These are phyloP conservation scores for Lithophane ornitopus DNA, from an alignment of 2,888 invertebrate species.

Conservation along the genomic window DNA sequence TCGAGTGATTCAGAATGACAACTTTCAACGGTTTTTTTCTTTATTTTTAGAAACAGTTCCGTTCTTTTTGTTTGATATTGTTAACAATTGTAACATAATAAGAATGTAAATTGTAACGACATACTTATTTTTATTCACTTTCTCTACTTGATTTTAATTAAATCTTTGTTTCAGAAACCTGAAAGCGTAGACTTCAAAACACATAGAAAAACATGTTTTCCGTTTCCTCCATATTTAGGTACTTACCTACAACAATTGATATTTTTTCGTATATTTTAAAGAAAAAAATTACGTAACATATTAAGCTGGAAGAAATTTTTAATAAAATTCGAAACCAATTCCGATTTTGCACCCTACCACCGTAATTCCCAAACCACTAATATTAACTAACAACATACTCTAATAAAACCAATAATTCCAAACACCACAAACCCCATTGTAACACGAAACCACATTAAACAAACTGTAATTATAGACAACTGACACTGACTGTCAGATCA, in stretches of 20 bases:
- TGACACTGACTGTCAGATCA: slow-evolving; percentile 80
- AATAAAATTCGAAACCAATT: background rate
- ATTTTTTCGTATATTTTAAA: background rate
- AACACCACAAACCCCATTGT: slow-evolving; percentile 62
- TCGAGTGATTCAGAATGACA: slow-evolving; percentile 86
- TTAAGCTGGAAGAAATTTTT: background rate
- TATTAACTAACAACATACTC: slow-evolving; percentile 31
- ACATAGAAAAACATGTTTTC: background rate
- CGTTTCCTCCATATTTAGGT: background rate
- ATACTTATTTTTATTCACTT: background rate
- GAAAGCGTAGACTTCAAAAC: background rate
- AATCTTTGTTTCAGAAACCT: background rate
- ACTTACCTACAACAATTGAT: background rate
- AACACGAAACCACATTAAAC: slow-evolving; percentile 61
- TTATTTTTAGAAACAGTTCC: slow-evolving; percentile 70
- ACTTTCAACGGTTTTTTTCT: slow-evolving; percentile 81
- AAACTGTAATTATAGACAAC: slow-evolving; percentile 83
- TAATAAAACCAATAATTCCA: slow-evolving; percentile 62
- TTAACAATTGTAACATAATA: slow-evolving; percentile 12
- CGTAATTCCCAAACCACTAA: background rate
- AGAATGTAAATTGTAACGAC: slow-evolving; percentile 6
- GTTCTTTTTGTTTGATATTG: slow-evolving; percentile 65
- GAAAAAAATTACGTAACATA: background rate
- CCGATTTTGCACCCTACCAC: background rate
- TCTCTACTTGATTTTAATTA: background rate